Evolutionary conservation across 2,113 vertebrate genomes (phyloP).

Genomic region (Microcebus murinus): DNA sequence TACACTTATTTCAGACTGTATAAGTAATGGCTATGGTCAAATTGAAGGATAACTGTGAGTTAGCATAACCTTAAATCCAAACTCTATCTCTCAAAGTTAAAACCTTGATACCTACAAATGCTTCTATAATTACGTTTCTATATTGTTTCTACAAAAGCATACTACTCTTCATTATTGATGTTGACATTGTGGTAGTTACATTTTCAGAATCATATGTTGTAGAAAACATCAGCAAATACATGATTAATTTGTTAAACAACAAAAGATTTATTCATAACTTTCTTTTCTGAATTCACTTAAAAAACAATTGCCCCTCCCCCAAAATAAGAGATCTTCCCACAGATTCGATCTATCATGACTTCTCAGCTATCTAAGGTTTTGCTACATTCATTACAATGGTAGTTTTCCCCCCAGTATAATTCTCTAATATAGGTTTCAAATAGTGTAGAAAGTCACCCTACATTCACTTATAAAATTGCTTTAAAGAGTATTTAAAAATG

Average conservation of each 20-base stretch:
- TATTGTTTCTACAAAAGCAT: neutral
- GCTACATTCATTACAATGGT: neutral
- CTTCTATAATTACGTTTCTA: neutral
- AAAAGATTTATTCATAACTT: conserved; percentile 54
- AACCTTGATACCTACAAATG: neutral
- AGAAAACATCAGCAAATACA: neutral
- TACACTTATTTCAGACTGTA: neutral
- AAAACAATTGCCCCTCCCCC: neutral
- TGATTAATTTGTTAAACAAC: neutral
- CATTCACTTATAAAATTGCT: neutral
- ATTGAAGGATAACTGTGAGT: neutral
- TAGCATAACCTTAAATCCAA: neutral
- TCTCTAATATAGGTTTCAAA: neutral
- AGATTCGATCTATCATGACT: neutral
- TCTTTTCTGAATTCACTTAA: neutral
- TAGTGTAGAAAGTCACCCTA: neutral
- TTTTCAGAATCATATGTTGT: neutral
- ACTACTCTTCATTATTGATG: neutral
- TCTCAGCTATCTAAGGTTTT: neutral
- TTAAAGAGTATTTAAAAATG: neutral
- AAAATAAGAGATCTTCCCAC: neutral
- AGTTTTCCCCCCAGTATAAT: neutral
- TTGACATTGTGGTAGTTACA: neutral
- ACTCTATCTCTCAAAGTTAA: neutral
- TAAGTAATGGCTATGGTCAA: neutral